Conservation (phyloP, 2,888 invertebrate genomes). For the Lepidochitona cinerea region DNA sequence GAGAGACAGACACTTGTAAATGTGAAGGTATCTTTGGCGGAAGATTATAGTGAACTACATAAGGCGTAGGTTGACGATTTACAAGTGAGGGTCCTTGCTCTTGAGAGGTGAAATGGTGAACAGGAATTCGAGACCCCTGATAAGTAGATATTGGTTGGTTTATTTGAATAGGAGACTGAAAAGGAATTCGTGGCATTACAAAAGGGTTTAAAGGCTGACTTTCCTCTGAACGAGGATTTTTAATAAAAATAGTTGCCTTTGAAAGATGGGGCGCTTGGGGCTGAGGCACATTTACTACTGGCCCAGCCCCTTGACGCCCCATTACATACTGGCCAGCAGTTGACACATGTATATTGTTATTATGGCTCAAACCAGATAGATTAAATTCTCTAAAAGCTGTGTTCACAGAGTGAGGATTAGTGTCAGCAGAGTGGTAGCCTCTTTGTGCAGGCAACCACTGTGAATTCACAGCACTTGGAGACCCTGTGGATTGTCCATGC, state of each 20-base stretch:
- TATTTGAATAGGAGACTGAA: neutral
- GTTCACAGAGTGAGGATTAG: neutral
- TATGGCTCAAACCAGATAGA: no score
- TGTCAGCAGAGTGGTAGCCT: neutral
- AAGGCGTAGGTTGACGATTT: no score
- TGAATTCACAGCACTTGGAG: neutral
- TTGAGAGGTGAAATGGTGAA: neutral
- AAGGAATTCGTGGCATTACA: neutral
- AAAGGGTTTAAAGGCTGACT: neutral
- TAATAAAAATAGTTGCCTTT: conserved; percentile 34
- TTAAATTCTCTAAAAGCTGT: neutral
- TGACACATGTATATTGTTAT: no score
- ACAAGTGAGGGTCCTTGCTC: no score
- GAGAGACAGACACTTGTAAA: neutral
- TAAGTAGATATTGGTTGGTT: neutral
- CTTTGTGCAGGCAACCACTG: neutral
- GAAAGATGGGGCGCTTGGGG: conserved; percentile 33
- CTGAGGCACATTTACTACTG: conserved; percentile 16
- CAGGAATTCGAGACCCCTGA: neutral
- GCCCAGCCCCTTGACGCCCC: conserved; percentile 10
- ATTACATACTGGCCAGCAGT: neutral
- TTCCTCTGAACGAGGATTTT: conserved; percentile 19
- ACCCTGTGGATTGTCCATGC: neutral
- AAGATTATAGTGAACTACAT: neutral
- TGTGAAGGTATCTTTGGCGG: neutral